Evolutionary conservation across 2,797 vertebrate genomes (phyloP), one percentile per base, ranked within the genome.

Genomic region (Poecilia picta): DNA sequence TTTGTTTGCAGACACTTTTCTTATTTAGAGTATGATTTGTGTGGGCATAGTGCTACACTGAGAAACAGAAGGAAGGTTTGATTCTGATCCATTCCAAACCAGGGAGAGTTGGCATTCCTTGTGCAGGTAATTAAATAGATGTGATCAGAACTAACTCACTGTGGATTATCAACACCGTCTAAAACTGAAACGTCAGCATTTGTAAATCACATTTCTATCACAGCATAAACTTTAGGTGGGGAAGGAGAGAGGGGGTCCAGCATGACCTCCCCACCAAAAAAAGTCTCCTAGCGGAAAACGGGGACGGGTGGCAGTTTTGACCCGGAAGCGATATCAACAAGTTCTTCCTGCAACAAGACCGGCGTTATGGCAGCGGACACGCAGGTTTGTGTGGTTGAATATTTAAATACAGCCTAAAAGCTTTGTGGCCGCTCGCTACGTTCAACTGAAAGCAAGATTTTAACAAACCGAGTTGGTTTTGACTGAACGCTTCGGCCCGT

Each of bases 361-460:
- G 96, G 97, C 95, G 97, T 96, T 95, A 99, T 99, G 98, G 98
- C 97, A 91, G 96, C 98, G 87, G 98, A 98, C 97, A 97, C 96
- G 98, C 98, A 98, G 98, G 98, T 99, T 94, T 95, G 93, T 92
- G 94, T 89, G 87, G 79, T 87, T 91, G 66, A 74, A 55, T 80
- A 88, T 85, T 90, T 80, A 79, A 77, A 43, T 49, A 33, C 64
- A 39, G 3, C 51, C 55, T 81, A 0, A 53, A n/a, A 4, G 46
- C 43, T 23, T 36, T 45, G 23, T 5, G 41, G 47, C 18, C 25
- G 11, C 4, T 2, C n/a, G 31, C 16, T 8, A 8, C 12, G 1
- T 57, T 10, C 0, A 1, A 2, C 1, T 36, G 2, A 10, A 55
- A 31, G 10, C 2, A 2, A 45, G 36, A 28, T 3, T 0, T 6